Base-by-base conservation (phyloP, 1,140 invertebrate species). In the Bilobella aurantiaca region DNA sequence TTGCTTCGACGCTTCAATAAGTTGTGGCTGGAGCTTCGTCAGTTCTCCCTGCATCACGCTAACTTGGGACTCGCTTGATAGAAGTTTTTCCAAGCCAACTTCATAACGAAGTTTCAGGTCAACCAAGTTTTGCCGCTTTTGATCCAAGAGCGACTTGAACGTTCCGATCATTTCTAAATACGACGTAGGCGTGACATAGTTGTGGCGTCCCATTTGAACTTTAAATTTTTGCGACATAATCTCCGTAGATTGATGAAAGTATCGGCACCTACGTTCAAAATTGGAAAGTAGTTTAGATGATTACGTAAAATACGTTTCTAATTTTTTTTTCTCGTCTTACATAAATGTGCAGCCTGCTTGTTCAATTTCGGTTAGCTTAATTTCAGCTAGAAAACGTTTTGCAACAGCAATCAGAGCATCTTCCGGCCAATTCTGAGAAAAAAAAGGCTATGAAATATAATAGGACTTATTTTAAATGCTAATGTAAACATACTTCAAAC, bases 151-250 rank as follows among this genome's bases (percentile, higher is more conserved):
- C n/a, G 83, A 81, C 74, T 94, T 95, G 73, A 96, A 96, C 1
- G 90, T 91, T 70, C 86, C 86, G 65, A 97, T 93, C 74, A 96
- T 82, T 75, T 96, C 92, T 47, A 97, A 78, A 76, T 96, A 98
- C 0, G 92, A 95, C 0, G 92, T 95, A 0, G 93, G 93, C 0
- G 94, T 96, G 0, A 97, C 91, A 76, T 96, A 96, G 73, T 89
- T 93, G 68, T 87, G 82, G 62, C 93, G 25, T 14, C 66, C 66
- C 23, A 73, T 58, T 53, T 73, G 66, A 0, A 25, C 3, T 42
- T 57, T 57, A 77, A 88, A 93, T 73, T 87, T 84, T 0, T 81
- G 75, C 0, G 91, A 90, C 27, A 96, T 78, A 30, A 80, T 76
- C 75, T 91, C 84, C 0, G 90, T 91, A 58, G 89, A 88, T 1